phyloP scores from a whole-genome alignment of 2,888 invertebrate species.

The Anaspis maculata region DNA sequence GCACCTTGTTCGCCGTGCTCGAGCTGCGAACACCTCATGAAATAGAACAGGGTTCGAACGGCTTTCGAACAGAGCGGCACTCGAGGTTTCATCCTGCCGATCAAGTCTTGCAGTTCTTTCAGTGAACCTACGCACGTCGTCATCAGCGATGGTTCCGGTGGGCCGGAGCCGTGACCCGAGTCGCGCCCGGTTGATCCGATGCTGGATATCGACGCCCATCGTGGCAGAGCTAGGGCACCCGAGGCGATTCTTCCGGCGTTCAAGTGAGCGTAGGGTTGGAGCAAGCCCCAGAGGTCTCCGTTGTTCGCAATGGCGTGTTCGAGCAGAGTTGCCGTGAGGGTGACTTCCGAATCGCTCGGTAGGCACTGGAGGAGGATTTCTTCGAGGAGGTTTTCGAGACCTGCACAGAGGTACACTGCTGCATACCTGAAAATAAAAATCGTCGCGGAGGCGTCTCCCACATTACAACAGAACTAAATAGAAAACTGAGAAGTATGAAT shows the following conservation, averaged over 20 bases:
- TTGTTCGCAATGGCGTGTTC: slow-evolving; percentile 81
- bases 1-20: slow-evolving; percentile 36
- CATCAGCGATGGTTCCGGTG: slow-evolving; percentile 61
- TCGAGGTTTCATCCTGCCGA: slow-evolving; percentile 51
- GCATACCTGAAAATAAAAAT: slow-evolving; percentile 59
- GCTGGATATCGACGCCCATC: slow-evolving; percentile 55
- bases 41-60: slow-evolving; percentile 76
- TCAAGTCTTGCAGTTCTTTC: slow-evolving; percentile 67
- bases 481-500: too few relatives aligned
- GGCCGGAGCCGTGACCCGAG: slow-evolving; percentile 39
- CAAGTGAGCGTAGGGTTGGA: slow-evolving; percentile 85
- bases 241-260: slow-evolving; percentile 83
- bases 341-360: slow-evolving; percentile 51
- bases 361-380: slow-evolving; percentile 70
- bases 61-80: slow-evolving; percentile 56
- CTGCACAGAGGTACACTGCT: slow-evolving; percentile 82
- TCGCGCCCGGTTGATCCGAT: slow-evolving; percentile 41
- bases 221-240: slow-evolving; percentile 74
- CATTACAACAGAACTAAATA: not conserved
- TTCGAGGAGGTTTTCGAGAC: slow-evolving; percentile 80
- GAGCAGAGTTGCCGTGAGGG: slow-evolving; percentile 68
- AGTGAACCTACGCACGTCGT: slow-evolving; percentile 86
- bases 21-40: slow-evolving; percentile 85
- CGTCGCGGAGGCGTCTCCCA: not conserved
- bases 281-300: slow-evolving; percentile 80